Percentiles rank a stretch among this genome's conserved stretches.
Conservation (phyloP, 2,888 invertebrate species). For the Erebia epiphron region DNA sequence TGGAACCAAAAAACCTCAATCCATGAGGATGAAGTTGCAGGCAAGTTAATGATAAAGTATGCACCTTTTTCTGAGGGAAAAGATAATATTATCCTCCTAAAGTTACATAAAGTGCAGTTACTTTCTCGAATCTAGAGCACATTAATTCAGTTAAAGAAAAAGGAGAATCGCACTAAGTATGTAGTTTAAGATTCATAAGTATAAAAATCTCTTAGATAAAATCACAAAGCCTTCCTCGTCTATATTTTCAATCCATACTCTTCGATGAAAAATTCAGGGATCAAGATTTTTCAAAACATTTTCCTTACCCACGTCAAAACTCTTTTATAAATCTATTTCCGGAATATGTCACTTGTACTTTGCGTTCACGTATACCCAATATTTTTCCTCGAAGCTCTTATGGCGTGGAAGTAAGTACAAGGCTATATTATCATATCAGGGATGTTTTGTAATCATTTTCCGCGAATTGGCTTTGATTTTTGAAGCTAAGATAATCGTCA, state of each 20-base stretch:
- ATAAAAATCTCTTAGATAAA: background rate
- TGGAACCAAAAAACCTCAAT: no score
- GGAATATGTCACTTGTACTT: conserved; percentile 7
- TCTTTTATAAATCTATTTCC: conserved; percentile 13
- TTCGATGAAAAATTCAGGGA: background rate
- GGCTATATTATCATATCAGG: background rate
- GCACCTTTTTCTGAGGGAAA: background rate
- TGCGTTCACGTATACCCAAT: background rate
- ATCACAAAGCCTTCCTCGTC: background rate
- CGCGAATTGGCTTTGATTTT: background rate
- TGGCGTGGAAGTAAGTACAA: background rate
- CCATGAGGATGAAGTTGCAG: no score
- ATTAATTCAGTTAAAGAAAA: background rate
- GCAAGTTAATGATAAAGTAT: no score
- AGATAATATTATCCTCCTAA: no score
- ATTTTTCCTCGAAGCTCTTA: background rate
- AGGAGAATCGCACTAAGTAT: background rate
- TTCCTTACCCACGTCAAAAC: conserved; percentile 14
- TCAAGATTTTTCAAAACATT: conserved; percentile 17
- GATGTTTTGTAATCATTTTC: background rate
- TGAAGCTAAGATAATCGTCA: background rate
- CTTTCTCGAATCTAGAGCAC: background rate
- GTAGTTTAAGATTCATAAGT: background rate
- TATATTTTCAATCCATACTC: background rate
- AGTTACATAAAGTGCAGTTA: background rate